These are phyloP conservation scores for Listrodromus nycthemerus DNA, from an alignment of 2,888 invertebrate species.

Conservation along the genomic window DNA sequence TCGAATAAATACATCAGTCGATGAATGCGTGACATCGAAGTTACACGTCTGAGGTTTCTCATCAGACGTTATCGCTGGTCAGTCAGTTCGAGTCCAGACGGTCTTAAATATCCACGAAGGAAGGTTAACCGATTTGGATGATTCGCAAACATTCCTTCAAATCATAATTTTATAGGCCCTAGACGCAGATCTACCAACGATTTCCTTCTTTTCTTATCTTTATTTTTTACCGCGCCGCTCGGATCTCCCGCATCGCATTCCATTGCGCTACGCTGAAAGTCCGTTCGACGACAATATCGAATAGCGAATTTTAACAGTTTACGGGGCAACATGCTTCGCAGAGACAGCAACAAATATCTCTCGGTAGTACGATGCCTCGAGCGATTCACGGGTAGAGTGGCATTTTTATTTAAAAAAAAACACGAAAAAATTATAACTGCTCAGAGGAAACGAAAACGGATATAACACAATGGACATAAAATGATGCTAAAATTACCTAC, in stretches of 20 bases:
- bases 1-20: slow-evolving; percentile 11
- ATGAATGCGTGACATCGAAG: background rate
- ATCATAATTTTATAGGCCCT: slow-evolving; percentile 41
- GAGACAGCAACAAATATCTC: background rate
- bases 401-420: slow-evolving; percentile 3
- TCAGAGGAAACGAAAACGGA: slow-evolving; percentile 1
- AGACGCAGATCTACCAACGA: slow-evolving; percentile 25
- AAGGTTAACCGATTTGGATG: background rate
- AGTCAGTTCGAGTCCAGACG: background rate
- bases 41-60: background rate
- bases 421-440: slow-evolving; percentile 5
- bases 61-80: background rate
- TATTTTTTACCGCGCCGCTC: slow-evolving; percentile 29
- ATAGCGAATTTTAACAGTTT: background rate
- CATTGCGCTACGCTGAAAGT: slow-evolving; percentile 28
- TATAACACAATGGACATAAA: slow-evolving; percentile 48
- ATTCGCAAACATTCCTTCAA: background rate
- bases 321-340: background rate
- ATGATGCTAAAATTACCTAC: slow-evolving; percentile 45
- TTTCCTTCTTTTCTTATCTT: background rate
- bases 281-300: background rate
- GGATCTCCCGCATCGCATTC: slow-evolving; percentile 3
- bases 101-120: background rate
- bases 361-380: background rate
- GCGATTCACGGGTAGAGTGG: slow-evolving; percentile 8